phyloP scores from a whole-genome alignment of 2,797 vertebrate genomes.

The Gallinago stenura region DNA sequence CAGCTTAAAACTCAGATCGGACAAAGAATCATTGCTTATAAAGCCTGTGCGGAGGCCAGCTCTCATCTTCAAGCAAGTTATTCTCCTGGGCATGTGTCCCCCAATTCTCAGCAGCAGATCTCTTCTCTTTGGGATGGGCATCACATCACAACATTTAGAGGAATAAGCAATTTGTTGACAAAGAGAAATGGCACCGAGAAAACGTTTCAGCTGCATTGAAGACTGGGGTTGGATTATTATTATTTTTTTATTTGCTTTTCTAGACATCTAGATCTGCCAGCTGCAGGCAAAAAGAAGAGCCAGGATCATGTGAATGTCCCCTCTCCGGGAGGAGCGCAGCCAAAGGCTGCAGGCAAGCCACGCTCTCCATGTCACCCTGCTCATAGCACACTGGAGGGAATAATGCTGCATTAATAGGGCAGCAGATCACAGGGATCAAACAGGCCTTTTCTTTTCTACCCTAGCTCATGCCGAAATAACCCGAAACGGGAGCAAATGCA shows the following conservation, averaged over 20 bases:
- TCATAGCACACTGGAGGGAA: slow-evolving; percentile 23
- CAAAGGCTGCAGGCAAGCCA: slow-evolving; percentile 46
- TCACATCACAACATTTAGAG: slow-evolving; percentile 13
- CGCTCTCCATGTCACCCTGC: slow-evolving; percentile 5
- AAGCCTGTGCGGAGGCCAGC: neutral
- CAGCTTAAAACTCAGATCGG: neutral
- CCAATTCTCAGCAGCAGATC: neutral
- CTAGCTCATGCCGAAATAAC: neutral
- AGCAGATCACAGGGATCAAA: slow-evolving; percentile 40
- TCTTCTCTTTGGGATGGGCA: slow-evolving; percentile 9
- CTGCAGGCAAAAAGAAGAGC: slow-evolving; percentile 35
- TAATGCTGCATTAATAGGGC: slow-evolving; percentile 52
- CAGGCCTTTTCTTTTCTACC: slow-evolving; percentile 14
- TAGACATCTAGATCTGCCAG: slow-evolving; percentile 21
- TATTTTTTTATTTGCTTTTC: slow-evolving; percentile 36
- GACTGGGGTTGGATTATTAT: neutral
- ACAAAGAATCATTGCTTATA: slow-evolving; percentile 11
- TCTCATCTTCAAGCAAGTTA: slow-evolving; percentile 1
- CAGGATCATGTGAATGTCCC: slow-evolving; percentile 27
- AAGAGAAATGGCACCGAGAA: slow-evolving; percentile 51
- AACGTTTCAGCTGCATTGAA: slow-evolving; percentile 37
- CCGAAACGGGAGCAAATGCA: neutral
- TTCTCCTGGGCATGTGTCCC: neutral
- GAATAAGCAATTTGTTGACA: slow-evolving; percentile 41
- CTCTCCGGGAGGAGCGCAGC: neutral